phyloP scores from a whole-genome alignment of 2,888 invertebrate species.

The Dolichopus griseipennis region DNA sequence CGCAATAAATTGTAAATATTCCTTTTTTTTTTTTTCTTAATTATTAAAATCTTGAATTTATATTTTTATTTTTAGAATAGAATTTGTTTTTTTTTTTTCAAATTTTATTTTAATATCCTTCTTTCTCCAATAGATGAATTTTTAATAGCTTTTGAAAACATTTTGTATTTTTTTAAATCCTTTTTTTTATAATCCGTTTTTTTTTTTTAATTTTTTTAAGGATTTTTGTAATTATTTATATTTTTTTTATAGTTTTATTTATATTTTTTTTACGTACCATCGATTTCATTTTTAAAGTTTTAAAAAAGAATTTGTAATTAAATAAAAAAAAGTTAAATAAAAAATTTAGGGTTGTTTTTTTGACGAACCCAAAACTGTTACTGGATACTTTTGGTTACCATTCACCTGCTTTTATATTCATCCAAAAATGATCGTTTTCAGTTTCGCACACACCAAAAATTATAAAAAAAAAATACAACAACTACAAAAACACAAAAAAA shows the following conservation, averaged over 20 bases:
- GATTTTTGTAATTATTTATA: background rate
- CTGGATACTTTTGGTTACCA: slow-evolving; percentile 41
- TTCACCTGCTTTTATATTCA: slow-evolving; percentile 40
- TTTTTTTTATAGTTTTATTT: background rate
- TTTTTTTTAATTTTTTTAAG: slow-evolving; percentile 4
- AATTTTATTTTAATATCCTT: background rate
- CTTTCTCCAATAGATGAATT: background rate
- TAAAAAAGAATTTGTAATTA: slow-evolving; percentile 7
- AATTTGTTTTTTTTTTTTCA: background rate
- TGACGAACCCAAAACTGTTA: slow-evolving; percentile 43
- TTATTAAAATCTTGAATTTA: too few relatives aligned
- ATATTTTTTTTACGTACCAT: slow-evolving; percentile 37
- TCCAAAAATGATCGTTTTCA: background rate
- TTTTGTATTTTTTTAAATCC: slow-evolving; percentile 9
- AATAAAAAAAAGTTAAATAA: slow-evolving; percentile 16
- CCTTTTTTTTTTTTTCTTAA: too few relatives aligned
- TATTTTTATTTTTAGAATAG: too few relatives aligned
- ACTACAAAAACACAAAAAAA: slow-evolving; percentile 14
- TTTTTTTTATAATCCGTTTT: background rate
- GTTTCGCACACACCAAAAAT: slow-evolving; percentile 15
- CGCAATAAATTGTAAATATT: too few relatives aligned
- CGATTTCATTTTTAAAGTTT: slow-evolving; percentile 39
- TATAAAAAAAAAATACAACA: slow-evolving; percentile 6
- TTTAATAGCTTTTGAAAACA: background rate
- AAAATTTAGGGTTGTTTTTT: slow-evolving; percentile 33